Percentiles rank a stretch among this genome's conserved stretches.
These are phyloP conservation scores for Drosophila meridionalis DNA, from an alignment of 2,888 invertebrate genomes.

Conservation along the genomic window DNA sequence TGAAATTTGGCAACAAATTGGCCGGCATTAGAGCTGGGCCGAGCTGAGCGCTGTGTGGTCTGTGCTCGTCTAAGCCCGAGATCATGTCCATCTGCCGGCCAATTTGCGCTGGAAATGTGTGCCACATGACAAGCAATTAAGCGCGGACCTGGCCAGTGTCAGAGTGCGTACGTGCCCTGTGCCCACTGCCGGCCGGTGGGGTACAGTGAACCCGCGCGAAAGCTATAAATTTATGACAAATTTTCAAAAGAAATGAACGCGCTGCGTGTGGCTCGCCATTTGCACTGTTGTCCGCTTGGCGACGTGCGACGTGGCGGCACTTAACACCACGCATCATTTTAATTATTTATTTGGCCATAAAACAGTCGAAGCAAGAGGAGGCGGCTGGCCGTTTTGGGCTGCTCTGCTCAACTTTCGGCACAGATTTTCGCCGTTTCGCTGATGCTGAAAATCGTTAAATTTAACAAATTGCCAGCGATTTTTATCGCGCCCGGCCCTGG, in stretches of 20 bases:
- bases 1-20: slow-evolving; percentile 52
- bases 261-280: slow-evolving; percentile 71
- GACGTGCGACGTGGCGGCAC: slow-evolving; percentile 67
- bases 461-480: slow-evolving; percentile 81
- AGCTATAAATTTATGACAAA: slow-evolving; percentile 80
- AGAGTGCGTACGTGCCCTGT: slow-evolving; percentile 59
- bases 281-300: slow-evolving; percentile 22
- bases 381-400: slow-evolving; percentile 46
- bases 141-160: slow-evolving; percentile 50
- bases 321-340: slow-evolving; percentile 80
- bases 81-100: slow-evolving; percentile 65
- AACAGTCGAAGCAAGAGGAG: slow-evolving; percentile 68
- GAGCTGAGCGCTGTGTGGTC: slow-evolving; percentile 65
- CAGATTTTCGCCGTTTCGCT: slow-evolving; percentile 57
- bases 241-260: slow-evolving; percentile 76
- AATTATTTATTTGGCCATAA: slow-evolving; percentile 81
- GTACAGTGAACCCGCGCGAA: slow-evolving; percentile 73
- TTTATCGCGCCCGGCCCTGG: slow-evolving; percentile 75
- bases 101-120: slow-evolving; percentile 70
- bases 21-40: slow-evolving; percentile 28
- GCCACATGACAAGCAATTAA: slow-evolving; percentile 79
- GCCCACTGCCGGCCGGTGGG: slow-evolving; percentile 20
- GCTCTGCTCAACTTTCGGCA: slow-evolving; percentile 67
- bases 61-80: slow-evolving; percentile 33
- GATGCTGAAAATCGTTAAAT: slow-evolving; percentile 74